Evolutionary conservation across 1,140 invertebrate genomes (phyloP).

Genomic region (Ceratina calcarata): DNA sequence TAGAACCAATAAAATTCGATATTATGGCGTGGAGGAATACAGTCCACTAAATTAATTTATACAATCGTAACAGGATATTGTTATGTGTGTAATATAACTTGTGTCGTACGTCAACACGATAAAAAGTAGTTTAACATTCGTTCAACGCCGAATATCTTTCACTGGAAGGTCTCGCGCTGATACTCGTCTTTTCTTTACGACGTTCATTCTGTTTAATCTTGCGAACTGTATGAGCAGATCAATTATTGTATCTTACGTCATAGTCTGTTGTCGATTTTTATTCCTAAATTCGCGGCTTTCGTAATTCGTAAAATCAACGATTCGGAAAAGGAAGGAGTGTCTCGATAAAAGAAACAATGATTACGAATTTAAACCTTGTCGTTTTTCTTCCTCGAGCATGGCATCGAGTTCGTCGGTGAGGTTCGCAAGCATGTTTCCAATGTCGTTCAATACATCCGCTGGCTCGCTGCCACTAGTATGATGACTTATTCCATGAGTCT

Average conservation of each 20-base stretch:
- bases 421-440: conserved; percentile 97
- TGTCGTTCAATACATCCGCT: conserved; percentile 96
- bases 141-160: conserved; percentile 1
- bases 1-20: conserved; percentile 2
- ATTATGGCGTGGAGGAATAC: conserved; percentile 23
- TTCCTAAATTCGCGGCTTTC: conserved; percentile 42
- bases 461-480: conserved; percentile 81
- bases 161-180: not conserved
- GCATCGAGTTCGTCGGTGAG: conserved; percentile 96
- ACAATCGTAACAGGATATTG: conserved; percentile 43
- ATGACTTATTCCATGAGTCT: conserved; percentile 61
- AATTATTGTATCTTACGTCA: conserved; percentile 19
- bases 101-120: conserved; percentile 17
- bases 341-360: conserved; percentile 59
- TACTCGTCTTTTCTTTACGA: not conserved
- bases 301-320: conserved; percentile 54
- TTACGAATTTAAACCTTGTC: conserved; percentile 85
- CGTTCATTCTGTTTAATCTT: conserved; percentile 21
- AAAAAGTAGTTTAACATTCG: conserved; percentile 4
- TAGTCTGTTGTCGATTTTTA: conserved; percentile 4
- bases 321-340: conserved; percentile 30
- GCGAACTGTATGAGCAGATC: not conserved
- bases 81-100: conserved; percentile 35
- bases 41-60: conserved; percentile 36
- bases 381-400: conserved; percentile 95